phyloP scores from a whole-genome alignment of 1,140 invertebrate genomes.

The Holcopasites calliopsidis region DNA sequence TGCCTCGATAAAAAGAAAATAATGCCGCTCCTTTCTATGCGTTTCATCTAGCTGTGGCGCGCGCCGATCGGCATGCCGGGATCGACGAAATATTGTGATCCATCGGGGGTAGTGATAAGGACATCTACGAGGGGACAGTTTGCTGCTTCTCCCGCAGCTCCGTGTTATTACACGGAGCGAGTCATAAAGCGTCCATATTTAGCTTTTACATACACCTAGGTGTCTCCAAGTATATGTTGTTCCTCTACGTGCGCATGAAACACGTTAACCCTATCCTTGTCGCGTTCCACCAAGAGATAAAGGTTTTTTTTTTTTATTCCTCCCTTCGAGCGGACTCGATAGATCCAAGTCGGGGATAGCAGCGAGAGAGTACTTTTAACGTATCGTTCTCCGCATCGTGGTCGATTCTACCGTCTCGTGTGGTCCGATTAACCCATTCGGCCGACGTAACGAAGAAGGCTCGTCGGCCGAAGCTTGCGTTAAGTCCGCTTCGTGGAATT shows the following conservation, averaged over 20 bases:
- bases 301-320: conserved; percentile 2
- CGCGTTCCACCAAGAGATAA: conserved; percentile 23
- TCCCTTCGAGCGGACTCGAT: neutral
- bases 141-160: neutral
- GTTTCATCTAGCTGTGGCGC: neutral
- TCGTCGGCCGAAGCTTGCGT: too few species aligned
- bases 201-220: conserved; percentile 6
- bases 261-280: conserved; percentile 31
- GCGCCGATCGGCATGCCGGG: neutral
- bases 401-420: neutral
- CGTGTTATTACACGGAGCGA: conserved; percentile 35
- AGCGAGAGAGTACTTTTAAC: neutral
- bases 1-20: conserved; percentile 24
- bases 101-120: neutral
- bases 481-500: too few species aligned
- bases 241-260: neutral
- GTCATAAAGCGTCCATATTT: conserved; percentile 40
- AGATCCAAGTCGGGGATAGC: neutral
- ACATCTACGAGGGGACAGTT: neutral
- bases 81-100: neutral
- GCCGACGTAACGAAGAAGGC: neutral
- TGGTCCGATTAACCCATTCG: conserved; percentile 1
- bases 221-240: neutral
- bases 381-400: neutral
- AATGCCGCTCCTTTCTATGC: neutral